phyloP scores from a whole-genome alignment of 2,113 vertebrate genomes.

The Ciconia boyciana region DNA sequence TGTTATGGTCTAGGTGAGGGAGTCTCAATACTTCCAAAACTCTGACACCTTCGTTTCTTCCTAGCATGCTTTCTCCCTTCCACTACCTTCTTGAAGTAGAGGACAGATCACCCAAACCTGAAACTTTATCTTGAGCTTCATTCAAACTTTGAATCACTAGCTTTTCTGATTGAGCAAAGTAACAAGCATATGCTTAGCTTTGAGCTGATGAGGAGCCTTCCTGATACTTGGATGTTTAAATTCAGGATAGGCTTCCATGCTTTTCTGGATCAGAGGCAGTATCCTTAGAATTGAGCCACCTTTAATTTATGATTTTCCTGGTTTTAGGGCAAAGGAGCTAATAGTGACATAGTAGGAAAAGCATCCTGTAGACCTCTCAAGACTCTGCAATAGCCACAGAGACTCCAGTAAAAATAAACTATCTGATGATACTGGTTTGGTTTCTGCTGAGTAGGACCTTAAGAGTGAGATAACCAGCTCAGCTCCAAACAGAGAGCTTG shows the following conservation, averaged over 20 bases:
- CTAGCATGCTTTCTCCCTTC: background rate
- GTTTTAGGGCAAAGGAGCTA: background rate
- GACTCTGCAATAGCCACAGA: background rate
- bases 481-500: background rate
- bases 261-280: background rate
- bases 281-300: background rate
- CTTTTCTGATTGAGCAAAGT: background rate
- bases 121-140: background rate
- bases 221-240: background rate
- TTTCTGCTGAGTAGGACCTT: conserved; percentile 44
- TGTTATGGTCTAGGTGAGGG: background rate
- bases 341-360: background rate
- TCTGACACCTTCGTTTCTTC: background rate
- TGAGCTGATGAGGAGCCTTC: background rate
- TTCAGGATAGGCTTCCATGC: background rate
- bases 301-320: background rate
- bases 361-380: background rate
- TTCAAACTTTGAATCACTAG: background rate
- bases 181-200: background rate
- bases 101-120: background rate
- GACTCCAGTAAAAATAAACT: conserved; percentile 14
- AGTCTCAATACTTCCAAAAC: background rate
- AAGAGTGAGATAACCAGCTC: conserved; percentile 7
- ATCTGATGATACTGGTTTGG: background rate
- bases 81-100: background rate